Conservation (phyloP, 2,888 invertebrate species). For the Tortricodes alternella region DNA sequence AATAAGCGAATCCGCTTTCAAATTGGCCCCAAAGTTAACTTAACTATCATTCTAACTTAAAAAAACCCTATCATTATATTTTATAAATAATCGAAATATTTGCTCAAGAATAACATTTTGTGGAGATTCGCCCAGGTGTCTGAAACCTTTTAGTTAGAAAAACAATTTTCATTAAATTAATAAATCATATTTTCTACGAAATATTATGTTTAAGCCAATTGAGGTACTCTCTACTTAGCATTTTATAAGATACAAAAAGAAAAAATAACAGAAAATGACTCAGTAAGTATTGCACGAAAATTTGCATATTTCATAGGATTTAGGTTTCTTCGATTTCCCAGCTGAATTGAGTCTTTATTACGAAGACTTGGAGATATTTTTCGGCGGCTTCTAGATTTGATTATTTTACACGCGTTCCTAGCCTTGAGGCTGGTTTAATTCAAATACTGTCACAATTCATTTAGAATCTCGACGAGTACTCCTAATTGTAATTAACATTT, state of each 20-base stretch:
- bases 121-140: not conserved
- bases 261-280: conserved; percentile 30
- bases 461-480: too few relatives aligned
- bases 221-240: conserved; percentile 37
- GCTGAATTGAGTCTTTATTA: conserved; percentile 5
- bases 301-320: conserved; percentile 42
- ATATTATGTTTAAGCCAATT: not conserved
- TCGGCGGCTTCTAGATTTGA: not conserved
- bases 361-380: conserved; percentile 5
- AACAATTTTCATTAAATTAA: not conserved
- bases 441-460: too few relatives aligned
- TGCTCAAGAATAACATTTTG: too few relatives aligned
- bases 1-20: too few relatives aligned
- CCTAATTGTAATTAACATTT: too few relatives aligned
- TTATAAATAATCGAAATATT: too few relatives aligned
- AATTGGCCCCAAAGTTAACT: too few relatives aligned
- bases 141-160: not conserved
- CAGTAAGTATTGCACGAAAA: conserved; percentile 39
- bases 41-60: too few relatives aligned
- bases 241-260: conserved; percentile 38
- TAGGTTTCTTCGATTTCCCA: conserved; percentile 43
- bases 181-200: not conserved
- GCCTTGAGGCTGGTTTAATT: too few relatives aligned
- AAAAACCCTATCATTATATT: too few relatives aligned
- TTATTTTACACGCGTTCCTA: too few relatives aligned